Evolutionary conservation across 2,113 vertebrate genomes (phyloP).

Genomic region (Fulmarus glacialis): DNA sequence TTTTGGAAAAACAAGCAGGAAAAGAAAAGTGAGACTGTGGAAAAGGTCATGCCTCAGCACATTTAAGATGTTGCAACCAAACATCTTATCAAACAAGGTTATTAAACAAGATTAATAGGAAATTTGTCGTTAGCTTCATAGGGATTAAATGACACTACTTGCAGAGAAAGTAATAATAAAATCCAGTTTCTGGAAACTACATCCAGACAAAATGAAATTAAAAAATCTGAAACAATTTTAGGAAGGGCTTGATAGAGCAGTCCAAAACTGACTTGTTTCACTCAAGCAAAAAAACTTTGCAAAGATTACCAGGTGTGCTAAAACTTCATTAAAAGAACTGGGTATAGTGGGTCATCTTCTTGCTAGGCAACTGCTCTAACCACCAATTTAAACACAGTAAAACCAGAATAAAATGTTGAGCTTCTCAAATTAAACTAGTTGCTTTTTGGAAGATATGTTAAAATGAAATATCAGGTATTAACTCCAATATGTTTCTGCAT

Average conservation of each 20-base stretch:
- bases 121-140: not conserved
- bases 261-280: not conserved
- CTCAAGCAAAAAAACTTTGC: not conserved
- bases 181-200: not conserved
- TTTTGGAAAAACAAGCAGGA: accelerated
- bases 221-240: not conserved
- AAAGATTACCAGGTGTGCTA: not conserved
- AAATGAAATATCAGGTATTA: not conserved
- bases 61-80: not conserved
- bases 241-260: not conserved
- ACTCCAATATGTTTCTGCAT: not conserved
- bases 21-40: not conserved
- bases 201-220: not conserved
- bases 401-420: not conserved
- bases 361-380: not conserved
- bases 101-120: not conserved
- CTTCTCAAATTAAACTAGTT: not conserved
- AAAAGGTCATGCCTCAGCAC: not conserved
- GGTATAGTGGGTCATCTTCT: not conserved
- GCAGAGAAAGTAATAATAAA: not conserved
- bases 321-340: not conserved
- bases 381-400: not conserved
- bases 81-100: not conserved
- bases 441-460: not conserved
- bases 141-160: not conserved